These are phyloP conservation scores for Diplodus puntazzo DNA, from an alignment of 2,797 vertebrate genomes.

Conservation along the genomic window DNA sequence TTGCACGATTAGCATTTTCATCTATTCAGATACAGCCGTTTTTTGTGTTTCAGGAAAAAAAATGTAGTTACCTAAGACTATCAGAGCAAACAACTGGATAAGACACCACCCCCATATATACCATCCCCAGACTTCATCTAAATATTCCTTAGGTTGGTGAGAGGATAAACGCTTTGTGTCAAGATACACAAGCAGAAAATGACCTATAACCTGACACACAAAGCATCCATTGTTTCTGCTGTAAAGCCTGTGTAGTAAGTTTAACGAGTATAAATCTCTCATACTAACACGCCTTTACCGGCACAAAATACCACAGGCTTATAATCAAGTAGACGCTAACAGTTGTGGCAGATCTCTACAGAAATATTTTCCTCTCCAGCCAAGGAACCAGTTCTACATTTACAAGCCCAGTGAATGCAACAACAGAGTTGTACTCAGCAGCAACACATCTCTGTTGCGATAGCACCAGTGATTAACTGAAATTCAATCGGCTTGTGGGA, in stretches of 20 bases:
- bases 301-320: conserved; percentile 14
- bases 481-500: conserved; percentile 26
- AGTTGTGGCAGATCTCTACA: conserved; percentile 4
- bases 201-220: conserved; percentile 47
- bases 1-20: not conserved
- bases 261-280: conserved; percentile 23
- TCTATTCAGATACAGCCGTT: not conserved
- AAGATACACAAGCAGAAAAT: conserved; percentile 27
- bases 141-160: conserved; percentile 27
- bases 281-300: conserved; percentile 29
- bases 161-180: conserved; percentile 36
- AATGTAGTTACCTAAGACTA: not conserved
- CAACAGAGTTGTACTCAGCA: not conserved
- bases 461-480: not conserved
- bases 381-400: not conserved
- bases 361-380: not conserved
- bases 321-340: not conserved
- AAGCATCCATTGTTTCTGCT: conserved; percentile 51
- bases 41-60: conserved; percentile 6
- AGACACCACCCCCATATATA: conserved; percentile 13
- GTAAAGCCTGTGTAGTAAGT: conserved; percentile 22
- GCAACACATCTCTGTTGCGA: not conserved
- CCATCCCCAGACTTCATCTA: conserved; percentile 22
- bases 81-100: not conserved
- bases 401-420: not conserved